Conservation (phyloP, 2,113 vertebrate genomes). For the Rana temporaria region DNA sequence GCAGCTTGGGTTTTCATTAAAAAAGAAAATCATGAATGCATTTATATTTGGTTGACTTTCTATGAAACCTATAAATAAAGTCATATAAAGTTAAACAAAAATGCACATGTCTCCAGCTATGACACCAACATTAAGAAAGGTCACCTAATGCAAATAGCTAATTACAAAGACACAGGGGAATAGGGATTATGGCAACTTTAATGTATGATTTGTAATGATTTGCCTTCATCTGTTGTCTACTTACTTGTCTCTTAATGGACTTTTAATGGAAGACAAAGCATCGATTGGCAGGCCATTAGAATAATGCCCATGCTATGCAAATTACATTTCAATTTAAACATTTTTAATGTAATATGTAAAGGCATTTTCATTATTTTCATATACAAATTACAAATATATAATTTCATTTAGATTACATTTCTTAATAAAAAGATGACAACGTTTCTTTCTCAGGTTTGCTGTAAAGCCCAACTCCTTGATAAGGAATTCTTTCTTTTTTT, state of each 20-base stretch:
- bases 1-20: too few species aligned
- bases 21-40: too few species aligned
- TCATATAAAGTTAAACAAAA: neutral
- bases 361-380: too few species aligned
- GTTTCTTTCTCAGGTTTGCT: too few species aligned
- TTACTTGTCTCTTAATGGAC: neutral
- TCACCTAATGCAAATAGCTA: slow-evolving; percentile 43
- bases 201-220: neutral
- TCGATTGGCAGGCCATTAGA: neutral
- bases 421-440: too few species aligned
- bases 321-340: too few species aligned
- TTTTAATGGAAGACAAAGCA: neutral
- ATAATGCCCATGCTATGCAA: neutral
- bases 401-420: too few species aligned
- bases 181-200: neutral
- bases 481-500: too few species aligned
- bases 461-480: too few species aligned
- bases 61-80: neutral
- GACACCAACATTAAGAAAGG: slow-evolving; percentile 23
- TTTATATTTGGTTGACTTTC: too few species aligned
- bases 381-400: too few species aligned
- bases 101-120: slow-evolving; percentile 4
- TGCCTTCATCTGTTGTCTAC: neutral
- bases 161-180: slow-evolving; percentile 37
- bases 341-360: too few species aligned